Evolutionary conservation across 2,888 invertebrate genomes (phyloP).

Genomic region (Plebejus anna): DNA sequence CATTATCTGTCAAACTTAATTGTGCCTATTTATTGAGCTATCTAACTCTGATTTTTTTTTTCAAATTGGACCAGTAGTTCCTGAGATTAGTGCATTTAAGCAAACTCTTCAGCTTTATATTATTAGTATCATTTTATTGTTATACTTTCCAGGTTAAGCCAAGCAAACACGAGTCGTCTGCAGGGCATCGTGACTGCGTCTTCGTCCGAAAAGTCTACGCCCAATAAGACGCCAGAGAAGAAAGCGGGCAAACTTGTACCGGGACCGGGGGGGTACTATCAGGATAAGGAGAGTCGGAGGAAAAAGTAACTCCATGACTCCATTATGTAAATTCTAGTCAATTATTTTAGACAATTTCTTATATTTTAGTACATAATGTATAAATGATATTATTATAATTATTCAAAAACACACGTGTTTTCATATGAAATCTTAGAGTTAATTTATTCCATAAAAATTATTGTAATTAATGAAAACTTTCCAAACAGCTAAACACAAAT

Average conservation of each 20-base stretch:
- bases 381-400: not conserved
- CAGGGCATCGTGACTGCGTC: slow-evolving; percentile 66
- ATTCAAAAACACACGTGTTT: not conserved
- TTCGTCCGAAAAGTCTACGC: slow-evolving; percentile 46
- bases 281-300: slow-evolving; percentile 53
- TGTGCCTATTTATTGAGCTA: too few relatives aligned
- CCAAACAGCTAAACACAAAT: not conserved
- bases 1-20: too few relatives aligned
- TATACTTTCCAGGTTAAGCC: slow-evolving; percentile 54
- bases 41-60: too few relatives aligned
- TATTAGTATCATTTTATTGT: not conserved
- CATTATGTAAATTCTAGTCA: not conserved
- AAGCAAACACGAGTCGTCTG: slow-evolving; percentile 63
- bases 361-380: not conserved
- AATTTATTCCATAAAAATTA: not conserved
- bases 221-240: slow-evolving; percentile 43
- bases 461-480: not conserved
- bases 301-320: slow-evolving; percentile 41
- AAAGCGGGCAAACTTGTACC: slow-evolving; percentile 52
- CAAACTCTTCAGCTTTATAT: too few relatives aligned
- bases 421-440: not conserved
- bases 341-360: not conserved
- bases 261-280: slow-evolving; percentile 60
- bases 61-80: too few relatives aligned
- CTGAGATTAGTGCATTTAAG: too few relatives aligned